Base-by-base conservation (phyloP, 2,113 vertebrate species). In the Scolopax mira region DNA sequence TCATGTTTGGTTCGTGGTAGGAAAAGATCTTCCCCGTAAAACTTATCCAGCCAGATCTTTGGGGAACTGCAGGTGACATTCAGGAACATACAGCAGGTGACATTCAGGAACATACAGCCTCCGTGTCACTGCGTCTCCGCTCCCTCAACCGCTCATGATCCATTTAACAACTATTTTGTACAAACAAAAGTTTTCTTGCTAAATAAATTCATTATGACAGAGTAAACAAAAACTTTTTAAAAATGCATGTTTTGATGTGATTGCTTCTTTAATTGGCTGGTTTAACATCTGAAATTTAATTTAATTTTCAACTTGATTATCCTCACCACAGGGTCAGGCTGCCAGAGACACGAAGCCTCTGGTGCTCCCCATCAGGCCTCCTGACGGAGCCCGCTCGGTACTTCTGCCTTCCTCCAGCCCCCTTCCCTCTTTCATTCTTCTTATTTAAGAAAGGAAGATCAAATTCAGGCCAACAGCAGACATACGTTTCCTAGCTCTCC, bases 221-320 rank as follows among this genome's bases (percentile, higher is more conserved):
- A 78, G 91, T 96, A 96, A 97, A 97, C 96, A 97, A 93, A 88
- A 90, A 91, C 77, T 97, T 97, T 90, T 97, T 42, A 92, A 96
- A 98, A 97, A 97, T 87, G 83, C 92, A 91, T 87, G 92, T 93
- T 98, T 95, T 95, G 69, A 35, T 88, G 89, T 58, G 93, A 97
- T 90, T 97, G 94, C 72, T 64, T 97, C 97, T 97, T 97, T 97
- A 97, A 98, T 96, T 97, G 97, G 91, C 95, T 96, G 95, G 81
- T 94, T 97, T 95, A 97, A 97, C 97, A 93, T 95, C 91, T 97
- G 96, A 96, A 97, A 97, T 97, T 95, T 97, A 94, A 98, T 97
- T 98, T 97, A 94, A 97, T 97, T 98, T 96, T 97, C 88, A 93
- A 94, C 93, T 94, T 95, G 91, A 96, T 97, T 97, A 97, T 97